phyloP scores from a whole-genome alignment of 2,113 vertebrate genomes.

The Chroicocephalus ridibundus region DNA sequence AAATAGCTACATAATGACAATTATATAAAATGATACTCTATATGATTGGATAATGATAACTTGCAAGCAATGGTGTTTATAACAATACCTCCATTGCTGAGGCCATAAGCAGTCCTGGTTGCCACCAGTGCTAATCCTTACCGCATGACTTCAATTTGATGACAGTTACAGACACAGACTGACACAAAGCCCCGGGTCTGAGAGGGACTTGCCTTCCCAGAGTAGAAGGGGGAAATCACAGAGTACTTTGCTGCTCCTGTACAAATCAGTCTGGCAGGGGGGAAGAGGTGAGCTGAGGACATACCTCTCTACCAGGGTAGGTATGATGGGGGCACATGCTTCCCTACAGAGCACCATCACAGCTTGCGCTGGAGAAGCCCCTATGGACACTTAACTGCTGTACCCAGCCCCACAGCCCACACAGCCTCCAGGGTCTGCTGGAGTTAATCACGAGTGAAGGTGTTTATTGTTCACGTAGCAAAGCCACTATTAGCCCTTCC shows the following conservation, averaged over 20 bases:
- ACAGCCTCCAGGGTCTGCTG: neutral
- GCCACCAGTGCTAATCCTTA: neutral
- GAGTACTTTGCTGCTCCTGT: neutral
- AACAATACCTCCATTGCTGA: neutral
- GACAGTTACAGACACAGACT: neutral
- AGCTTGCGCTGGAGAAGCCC: neutral
- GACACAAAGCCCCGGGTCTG: neutral
- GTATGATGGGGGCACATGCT: rapidly evolving
- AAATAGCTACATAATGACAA: neutral
- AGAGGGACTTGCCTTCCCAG: neutral
- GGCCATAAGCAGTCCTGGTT: neutral
- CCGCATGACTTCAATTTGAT: rapidly evolving
- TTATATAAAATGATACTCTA: neutral
- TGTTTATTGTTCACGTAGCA: neutral
- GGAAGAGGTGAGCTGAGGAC: neutral
- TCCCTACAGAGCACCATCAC: neutral
- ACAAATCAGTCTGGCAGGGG: neutral
- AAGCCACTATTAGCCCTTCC: neutral
- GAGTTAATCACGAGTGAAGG: neutral
- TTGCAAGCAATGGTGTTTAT: neutral
- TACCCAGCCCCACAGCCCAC: neutral
- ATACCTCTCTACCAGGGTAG: neutral
- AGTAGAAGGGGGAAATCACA: neutral
- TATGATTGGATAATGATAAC: neutral
- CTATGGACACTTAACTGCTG: rapidly evolving